Base-by-base conservation (phyloP, 2,113 vertebrate species). In the Neopipo cinnamomea region DNA sequence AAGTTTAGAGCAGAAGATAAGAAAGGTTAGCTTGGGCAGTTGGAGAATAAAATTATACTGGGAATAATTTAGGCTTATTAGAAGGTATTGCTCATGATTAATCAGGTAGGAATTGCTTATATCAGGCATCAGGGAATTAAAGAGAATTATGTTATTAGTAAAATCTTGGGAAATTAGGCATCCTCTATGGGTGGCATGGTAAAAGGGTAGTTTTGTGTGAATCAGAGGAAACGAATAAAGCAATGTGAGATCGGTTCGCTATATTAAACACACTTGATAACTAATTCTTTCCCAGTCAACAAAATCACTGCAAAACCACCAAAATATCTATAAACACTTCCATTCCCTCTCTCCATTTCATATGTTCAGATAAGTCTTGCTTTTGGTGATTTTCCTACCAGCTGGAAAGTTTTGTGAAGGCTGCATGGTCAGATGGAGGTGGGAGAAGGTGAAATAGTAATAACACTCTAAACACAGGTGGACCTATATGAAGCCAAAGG, bases 121-220 rank as follows among this genome's bases (percentile, higher is more conserved):
- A 96, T 90, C 84, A 97, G 89, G 72, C 70, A 89, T 90, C 44
- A 94, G 66, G 77, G 75, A 96, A 71, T 80, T 85, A 93, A 95
- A 87, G 14, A 74, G 3, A 66, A 2, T 66, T 82, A 28, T 89
- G 70, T 37, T 79, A 77, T 77, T 80, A 95, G 46, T 44, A 80
- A 83, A 86, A 47, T 67, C 63, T 44, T 85, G 35, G 33, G 58
- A 81, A 85, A 86, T 55, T 14, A 80, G 47, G 28, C 58, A 87
- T 85, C 85, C 44, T 61, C 44, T 95, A 92, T 58, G 79, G 44
- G 49, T 98, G 89, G 71, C 49, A 94, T 86, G 37, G 70, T 68
- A 70, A 85, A 95, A 96, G 46, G 5, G 46, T 94, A 75, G 52
- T 95, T 97, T 97, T 96, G 71, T 83, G 33, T 55, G 76, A 61